Evolutionary conservation across 2,888 invertebrate genomes (phyloP).

Genomic region (Cosmopolites sordidus): DNA sequence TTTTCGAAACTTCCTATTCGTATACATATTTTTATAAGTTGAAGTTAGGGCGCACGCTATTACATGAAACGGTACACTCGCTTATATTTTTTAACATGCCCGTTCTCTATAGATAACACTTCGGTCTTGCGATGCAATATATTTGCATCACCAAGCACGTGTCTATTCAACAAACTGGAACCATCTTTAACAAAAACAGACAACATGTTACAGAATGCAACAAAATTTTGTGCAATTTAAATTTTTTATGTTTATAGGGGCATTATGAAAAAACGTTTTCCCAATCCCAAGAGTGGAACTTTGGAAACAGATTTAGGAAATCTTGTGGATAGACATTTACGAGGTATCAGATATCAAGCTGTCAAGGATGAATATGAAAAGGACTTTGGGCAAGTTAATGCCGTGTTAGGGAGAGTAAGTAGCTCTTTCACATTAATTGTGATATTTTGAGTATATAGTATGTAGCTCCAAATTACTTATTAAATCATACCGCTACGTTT

Average conservation of each 20-base stretch:
- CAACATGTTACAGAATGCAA: neutral
- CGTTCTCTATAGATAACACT: too few relatives aligned
- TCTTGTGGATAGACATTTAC: constrained; percentile 61
- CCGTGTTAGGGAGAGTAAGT: constrained; percentile 67
- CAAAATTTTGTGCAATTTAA: neutral
- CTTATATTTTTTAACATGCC: too few relatives aligned
- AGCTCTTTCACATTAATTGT: neutral
- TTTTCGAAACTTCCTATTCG: too few relatives aligned
- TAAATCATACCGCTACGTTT: too few relatives aligned
- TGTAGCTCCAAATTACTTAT: too few relatives aligned
- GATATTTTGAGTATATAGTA: too few relatives aligned
- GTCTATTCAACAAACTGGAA: too few relatives aligned
- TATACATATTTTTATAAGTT: too few relatives aligned
- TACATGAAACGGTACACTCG: too few relatives aligned
- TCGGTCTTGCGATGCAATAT: neutral
- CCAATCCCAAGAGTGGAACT: constrained; percentile 63
- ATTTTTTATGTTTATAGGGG: constrained; percentile 54
- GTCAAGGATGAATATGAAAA: constrained; percentile 64
- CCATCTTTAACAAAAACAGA: neutral
- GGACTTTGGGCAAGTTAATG: constrained; percentile 65
- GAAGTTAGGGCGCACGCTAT: too few relatives aligned
- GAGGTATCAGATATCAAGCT: constrained; percentile 68
- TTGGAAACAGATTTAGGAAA: constrained; percentile 60
- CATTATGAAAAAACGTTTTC: constrained; percentile 72
- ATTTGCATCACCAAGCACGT: too few relatives aligned